These are phyloP conservation scores for Atta colombica DNA, from an alignment of 1,140 invertebrate species.

Conservation along the genomic window DNA sequence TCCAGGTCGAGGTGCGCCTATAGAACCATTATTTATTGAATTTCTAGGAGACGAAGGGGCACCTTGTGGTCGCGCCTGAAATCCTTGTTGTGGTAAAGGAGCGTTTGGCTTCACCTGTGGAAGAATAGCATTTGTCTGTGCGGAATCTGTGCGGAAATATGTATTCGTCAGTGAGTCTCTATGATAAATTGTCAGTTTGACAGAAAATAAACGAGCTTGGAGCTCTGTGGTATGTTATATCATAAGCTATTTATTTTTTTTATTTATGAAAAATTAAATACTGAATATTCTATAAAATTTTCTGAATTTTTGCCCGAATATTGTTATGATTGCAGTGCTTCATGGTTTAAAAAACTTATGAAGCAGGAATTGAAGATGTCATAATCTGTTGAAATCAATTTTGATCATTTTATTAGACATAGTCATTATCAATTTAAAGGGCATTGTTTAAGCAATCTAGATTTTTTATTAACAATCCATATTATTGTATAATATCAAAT, in stretches of 20 bases:
- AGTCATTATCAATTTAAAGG: background rate
- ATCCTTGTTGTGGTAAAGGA: conserved; percentile 64
- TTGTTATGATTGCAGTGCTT: background rate
- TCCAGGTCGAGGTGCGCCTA: conserved; percentile 73
- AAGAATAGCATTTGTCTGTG: conserved; percentile 56
- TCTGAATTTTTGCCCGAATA: background rate
- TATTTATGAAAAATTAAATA: background rate
- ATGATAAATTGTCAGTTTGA: background rate
- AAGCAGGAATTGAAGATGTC: background rate
- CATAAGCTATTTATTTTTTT: background rate
- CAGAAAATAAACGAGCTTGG: background rate
- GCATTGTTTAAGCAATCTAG: too few relatives aligned
- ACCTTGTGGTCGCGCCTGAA: conserved; percentile 78
- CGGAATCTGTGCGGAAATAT: conserved; percentile 23
- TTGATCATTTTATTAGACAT: background rate
- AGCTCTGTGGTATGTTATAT: background rate
- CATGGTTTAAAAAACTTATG: background rate
- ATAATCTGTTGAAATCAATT: background rate
- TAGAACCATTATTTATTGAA: conserved; percentile 80
- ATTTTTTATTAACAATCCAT: too few relatives aligned
- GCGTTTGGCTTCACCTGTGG: conserved; percentile 77
- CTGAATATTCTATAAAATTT: background rate
- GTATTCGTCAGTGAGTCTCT: background rate
- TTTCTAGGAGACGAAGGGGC: conserved; percentile 71
- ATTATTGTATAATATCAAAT: too few relatives aligned